phyloP scores from a whole-genome alignment of 2,888 invertebrate species.

The Anthrax anthrax region DNA sequence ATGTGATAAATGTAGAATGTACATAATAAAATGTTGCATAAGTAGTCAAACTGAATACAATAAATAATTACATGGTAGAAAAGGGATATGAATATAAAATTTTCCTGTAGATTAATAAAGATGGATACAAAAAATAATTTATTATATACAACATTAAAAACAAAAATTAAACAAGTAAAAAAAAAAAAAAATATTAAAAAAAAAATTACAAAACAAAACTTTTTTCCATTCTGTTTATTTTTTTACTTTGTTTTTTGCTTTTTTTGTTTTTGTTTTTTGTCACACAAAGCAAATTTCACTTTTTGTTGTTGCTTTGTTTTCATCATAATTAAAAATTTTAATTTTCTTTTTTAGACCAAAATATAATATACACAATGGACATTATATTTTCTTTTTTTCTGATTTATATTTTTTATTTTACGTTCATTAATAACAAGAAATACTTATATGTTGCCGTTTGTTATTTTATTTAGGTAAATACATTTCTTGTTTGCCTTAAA shows the following conservation, averaged over 20 bases:
- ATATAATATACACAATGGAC: background rate
- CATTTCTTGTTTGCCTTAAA: background rate
- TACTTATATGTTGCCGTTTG: no score
- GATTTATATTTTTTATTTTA: no score
- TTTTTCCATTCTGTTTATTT: no score
- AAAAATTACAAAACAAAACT: background rate
- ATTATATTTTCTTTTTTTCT: background rate
- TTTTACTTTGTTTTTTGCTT: no score
- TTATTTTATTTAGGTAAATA: no score
- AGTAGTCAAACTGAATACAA: slow-evolving; percentile 4
- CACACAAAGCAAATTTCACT: slow-evolving; percentile 2
- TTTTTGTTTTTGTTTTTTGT: no score
- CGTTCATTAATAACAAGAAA: no score
- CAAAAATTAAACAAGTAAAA: background rate
- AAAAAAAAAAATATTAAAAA: background rate
- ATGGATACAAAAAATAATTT: no score
- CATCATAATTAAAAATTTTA: slow-evolving; percentile 3
- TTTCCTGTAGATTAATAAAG: slow-evolving; percentile 1
- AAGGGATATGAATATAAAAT: slow-evolving; percentile 1
- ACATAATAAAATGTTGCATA: slow-evolving; percentile 1
- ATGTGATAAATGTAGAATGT: no score
- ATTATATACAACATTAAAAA: no score
- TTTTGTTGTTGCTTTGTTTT: slow-evolving; percentile 3
- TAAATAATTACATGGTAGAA: slow-evolving; percentile 4
- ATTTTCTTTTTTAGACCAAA: background rate